Evolutionary conservation across 2,113 vertebrate species (phyloP), one percentile per base, ranked within the genome.

Genomic region (Ploceus nigricollis): DNA sequence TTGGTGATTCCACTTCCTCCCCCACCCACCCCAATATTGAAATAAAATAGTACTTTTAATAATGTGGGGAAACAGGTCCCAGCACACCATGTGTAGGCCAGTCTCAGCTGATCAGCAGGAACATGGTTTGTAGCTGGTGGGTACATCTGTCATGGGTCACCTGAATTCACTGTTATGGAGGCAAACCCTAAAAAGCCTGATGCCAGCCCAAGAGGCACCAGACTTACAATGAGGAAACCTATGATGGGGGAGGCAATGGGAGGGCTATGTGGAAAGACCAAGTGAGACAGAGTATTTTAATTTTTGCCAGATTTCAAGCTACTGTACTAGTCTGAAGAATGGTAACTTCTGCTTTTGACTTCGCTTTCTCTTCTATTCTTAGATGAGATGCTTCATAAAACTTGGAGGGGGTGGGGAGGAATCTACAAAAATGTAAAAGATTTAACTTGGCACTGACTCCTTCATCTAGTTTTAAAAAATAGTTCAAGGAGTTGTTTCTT

Each of bases 331-430:
- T 33, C 40, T 63, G 28, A 57, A 70, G 63, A 91, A 65, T 11
- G 16, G 13, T 37, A 76, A 47, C 10, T 77, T 85, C 40, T 69
- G 39, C 2, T 76, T 90, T 82, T 61, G 22, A 80, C 48, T 80
- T 75, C 30, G 27, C 10, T n/a, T 73, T 73, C 20, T 87, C 23
- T 48, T 69, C 19, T 66, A 1, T 47, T 63, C 20, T 81, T 17
- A 80, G 22, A 35, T 2, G 2, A 8, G 40, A n/a, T 39, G 7
- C 47, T 75, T 85, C 40, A 64, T 18, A 64, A 30, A 60, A 42
- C 15, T 45, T 54, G 8, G 13, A 30, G 10, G 5, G 5, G 7
- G 35, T 2, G 3, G 57, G 3, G 3, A n/a, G 6, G 3, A 15
- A 13, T 6, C 11, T 48, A 17, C 21, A 54, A 51, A 51, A 56